Conservation (phyloP, 2,888 invertebrate genomes). For the Eurytoma californica region DNA sequence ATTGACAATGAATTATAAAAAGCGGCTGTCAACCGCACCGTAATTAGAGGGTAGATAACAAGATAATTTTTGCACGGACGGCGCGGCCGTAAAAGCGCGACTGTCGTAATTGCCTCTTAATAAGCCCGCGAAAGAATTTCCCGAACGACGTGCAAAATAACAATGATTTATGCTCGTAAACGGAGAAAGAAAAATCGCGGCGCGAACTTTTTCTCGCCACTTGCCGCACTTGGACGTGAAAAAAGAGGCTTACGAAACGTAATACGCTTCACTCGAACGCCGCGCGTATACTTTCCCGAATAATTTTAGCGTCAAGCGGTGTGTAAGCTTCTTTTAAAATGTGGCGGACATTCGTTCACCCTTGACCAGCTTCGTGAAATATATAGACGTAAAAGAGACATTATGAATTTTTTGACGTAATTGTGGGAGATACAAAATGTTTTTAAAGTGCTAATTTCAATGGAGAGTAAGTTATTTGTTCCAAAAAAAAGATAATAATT, state of each 20-base stretch:
- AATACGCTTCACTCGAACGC: neutral
- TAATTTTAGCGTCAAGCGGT: too few species aligned
- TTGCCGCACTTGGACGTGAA: neutral
- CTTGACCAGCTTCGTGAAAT: too few species aligned
- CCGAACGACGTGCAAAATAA: slow-evolving; percentile 16
- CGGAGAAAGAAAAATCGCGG: neutral
- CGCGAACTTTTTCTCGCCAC: neutral
- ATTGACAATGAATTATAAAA: too few species aligned
- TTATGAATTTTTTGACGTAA: too few species aligned
- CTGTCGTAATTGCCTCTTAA: slow-evolving; percentile 1
- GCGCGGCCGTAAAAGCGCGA: neutral
- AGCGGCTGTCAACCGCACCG: too few species aligned
- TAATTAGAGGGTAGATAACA: neutral
- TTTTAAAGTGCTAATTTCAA: too few species aligned
- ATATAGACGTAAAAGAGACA: too few species aligned
- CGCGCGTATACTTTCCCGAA: neutral
- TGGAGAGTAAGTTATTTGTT: too few species aligned
- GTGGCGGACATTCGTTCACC: too few species aligned
- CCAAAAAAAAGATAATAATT: too few species aligned
- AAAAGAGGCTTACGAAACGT: neutral
- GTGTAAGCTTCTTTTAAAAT: too few species aligned
- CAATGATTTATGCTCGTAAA: neutral
- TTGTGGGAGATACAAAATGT: too few species aligned
- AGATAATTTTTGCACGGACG: neutral
- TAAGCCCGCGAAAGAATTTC: slow-evolving; percentile 8